These are phyloP conservation scores for Gari tellinella DNA, from an alignment of 2,888 invertebrate genomes.

Conservation along the genomic window DNA sequence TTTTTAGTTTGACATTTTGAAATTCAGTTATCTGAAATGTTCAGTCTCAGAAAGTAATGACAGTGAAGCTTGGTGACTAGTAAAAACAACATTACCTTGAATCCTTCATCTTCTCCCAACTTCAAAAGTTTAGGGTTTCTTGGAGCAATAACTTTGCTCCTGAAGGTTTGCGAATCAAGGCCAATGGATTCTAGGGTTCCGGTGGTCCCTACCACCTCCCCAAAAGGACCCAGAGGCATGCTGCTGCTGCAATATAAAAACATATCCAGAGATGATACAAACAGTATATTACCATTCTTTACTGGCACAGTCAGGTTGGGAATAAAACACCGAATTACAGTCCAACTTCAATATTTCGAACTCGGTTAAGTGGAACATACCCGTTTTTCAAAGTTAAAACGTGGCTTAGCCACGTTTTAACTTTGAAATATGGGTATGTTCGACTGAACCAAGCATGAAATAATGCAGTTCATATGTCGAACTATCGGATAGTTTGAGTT, in stretches of 20 bases:
- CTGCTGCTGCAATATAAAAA: conserved; percentile 36
- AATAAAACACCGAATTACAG: not conserved
- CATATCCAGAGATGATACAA: not conserved
- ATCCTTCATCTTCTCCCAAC: conserved; percentile 70
- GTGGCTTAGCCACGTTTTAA: too few relatives aligned
- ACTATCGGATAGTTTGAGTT: too few relatives aligned
- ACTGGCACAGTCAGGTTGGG: not conserved
- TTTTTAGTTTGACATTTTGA: too few relatives aligned
- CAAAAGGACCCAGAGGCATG: conserved; percentile 83
- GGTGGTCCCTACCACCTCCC: conserved; percentile 84
- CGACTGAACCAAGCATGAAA: too few relatives aligned
- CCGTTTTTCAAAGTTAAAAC: too few relatives aligned
- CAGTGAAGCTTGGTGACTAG: too few relatives aligned
- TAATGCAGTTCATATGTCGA: too few relatives aligned
- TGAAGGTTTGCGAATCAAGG: conserved; percentile 78
- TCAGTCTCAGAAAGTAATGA: too few relatives aligned
- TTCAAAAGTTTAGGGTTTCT: conserved; percentile 83
- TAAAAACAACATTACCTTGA: conserved; percentile 69
- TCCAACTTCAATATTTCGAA: too few relatives aligned
- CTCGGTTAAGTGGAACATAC: too few relatives aligned
- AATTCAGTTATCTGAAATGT: too few relatives aligned
- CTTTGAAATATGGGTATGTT: too few relatives aligned
- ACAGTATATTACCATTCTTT: not conserved
- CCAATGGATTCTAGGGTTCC: conserved; percentile 81
- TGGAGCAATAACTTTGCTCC: conserved; percentile 83